Percentiles rank a stretch among this genome's conserved stretches.
Evolutionary conservation across 2,888 invertebrate genomes (phyloP).

Genomic region (Danaus chrysippus): DNA sequence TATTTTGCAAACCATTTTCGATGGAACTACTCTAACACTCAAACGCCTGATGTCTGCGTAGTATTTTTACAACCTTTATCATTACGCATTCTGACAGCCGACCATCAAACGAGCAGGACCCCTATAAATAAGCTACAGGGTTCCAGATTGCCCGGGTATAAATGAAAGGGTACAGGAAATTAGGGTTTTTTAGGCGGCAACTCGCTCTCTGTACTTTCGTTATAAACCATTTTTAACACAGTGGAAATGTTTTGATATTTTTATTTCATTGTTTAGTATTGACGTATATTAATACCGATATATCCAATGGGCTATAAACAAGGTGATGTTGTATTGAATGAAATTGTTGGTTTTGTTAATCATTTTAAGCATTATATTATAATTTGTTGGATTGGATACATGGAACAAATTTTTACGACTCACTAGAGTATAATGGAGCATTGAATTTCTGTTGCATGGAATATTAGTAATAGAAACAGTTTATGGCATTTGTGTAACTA

Average conservation of each 20-base stretch:
- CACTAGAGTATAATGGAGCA: no score
- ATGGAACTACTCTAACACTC: no score
- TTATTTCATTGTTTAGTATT: neutral
- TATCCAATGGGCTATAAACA: no score
- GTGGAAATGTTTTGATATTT: constrained; percentile 43
- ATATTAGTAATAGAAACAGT: no score
- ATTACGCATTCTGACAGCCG: constrained; percentile 72
- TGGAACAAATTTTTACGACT: no score
- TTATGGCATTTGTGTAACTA: neutral
- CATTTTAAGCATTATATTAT: no score
- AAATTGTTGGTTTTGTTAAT: no score
- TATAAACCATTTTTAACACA: constrained; percentile 74
- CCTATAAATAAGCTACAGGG: constrained; percentile 73
- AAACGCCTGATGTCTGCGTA: constrained; percentile 35
- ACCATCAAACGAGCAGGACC: constrained; percentile 71
- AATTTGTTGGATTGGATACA: no score
- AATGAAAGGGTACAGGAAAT: constrained; percentile 79
- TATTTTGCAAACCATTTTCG: no score
- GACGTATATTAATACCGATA: no score
- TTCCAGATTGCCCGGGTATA: constrained; percentile 75
- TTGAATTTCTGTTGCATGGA: no score
- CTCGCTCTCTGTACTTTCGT: constrained; percentile 47
- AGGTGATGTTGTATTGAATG: no score
- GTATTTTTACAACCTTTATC: constrained; percentile 69
- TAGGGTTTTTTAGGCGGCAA: constrained; percentile 75